Evolutionary conservation across 2,888 invertebrate genomes (phyloP).

Genomic region (Romanomermis culicivorax): DNA sequence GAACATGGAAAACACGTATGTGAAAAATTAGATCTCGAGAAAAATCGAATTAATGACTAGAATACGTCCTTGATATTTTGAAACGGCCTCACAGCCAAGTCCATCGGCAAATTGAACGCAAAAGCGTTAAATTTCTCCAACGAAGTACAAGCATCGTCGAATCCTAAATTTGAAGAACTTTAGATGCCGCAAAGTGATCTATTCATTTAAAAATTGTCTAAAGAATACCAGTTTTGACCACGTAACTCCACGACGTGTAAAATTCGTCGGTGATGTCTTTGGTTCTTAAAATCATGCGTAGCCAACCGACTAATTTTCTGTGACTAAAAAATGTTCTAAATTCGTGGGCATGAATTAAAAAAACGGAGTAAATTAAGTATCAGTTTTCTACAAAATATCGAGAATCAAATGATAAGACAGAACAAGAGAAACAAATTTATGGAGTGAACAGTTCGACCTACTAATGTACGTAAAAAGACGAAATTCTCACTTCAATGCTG

Average conservation of each 20-base stretch:
- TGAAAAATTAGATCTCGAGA: too few species aligned
- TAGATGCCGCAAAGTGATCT: too few species aligned
- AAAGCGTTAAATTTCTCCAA: conserved; percentile 61
- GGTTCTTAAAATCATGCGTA: conserved; percentile 73
- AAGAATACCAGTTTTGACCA: conserved; percentile 70
- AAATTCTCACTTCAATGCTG: conserved; percentile 82
- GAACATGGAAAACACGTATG: too few species aligned
- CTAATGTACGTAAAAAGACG: too few species aligned
- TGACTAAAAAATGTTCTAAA: conserved; percentile 39
- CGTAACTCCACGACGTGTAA: conserved; percentile 61
- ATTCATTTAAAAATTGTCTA: too few species aligned
- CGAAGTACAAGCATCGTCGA: conserved; percentile 76
- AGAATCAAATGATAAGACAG: too few species aligned
- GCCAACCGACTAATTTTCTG: conserved; percentile 75
- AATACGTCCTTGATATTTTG: conserved; percentile 93
- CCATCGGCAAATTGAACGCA: conserved; percentile 79
- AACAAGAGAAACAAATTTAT: too few species aligned
- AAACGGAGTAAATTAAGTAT: neutral
- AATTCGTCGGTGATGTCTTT: conserved; percentile 34
- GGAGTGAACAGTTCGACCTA: too few species aligned
- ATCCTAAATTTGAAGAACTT: conserved; percentile 38
- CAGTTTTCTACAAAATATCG: too few species aligned
- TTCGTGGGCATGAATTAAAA: neutral
- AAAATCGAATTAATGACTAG: too few species aligned
- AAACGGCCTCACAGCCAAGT: conserved; percentile 83